Base-by-base conservation (phyloP, 2,113 vertebrate genomes). In the Notothenia rossii region DNA sequence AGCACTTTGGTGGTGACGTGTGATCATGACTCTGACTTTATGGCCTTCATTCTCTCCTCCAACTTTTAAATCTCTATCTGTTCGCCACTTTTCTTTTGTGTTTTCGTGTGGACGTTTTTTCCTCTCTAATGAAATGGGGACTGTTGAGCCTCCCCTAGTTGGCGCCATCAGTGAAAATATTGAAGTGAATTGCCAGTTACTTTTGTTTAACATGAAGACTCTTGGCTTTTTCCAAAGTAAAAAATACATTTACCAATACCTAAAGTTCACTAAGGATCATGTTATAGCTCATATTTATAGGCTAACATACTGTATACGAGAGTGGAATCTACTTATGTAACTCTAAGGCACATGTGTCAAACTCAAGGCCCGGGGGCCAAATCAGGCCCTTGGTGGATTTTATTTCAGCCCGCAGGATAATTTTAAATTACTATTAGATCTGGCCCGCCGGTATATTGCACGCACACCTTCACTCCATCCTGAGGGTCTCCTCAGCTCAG, bases 1-100 rank as follows among this genome's bases (percentile, higher is more conserved):
- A 76, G 79, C 86, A 81, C 70, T 82, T 64, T 65, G 43, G 8
- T 46, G 29, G 8, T 67, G 49, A 9, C 59, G 60, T 22, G 64
- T 50, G 72, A 76, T 76, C 25, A 48, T 33, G 59, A 75, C 36
- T 46, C 55, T 62, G 25, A 55, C 56, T 46, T 3, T 63, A 15
- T 70, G 13, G 17, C 66, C 18, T 60, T 45, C 76, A 67, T 72
- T n/a, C 55, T 54, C 22, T 55, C n/a, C 48, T 70, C 15, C 9
- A 13, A 13, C 29, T 25, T 7, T 65, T 53, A 58, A 59, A 56
- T 63, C 7, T 50, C 22, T 72, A 7, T 66, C 45, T 43, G 53
- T 59, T 49, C 9, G 11, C 53, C 13, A 43, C n/a, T 20, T 55
- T 10, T 48, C 0, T 43, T n/a, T 13, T 10, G 17, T 40, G 2